A percentile compares a stretch with the other conserved stretches of the same genome.
Evolutionary conservation across 2,888 invertebrate species (phyloP).

Genomic region (Sericinus montela): DNA sequence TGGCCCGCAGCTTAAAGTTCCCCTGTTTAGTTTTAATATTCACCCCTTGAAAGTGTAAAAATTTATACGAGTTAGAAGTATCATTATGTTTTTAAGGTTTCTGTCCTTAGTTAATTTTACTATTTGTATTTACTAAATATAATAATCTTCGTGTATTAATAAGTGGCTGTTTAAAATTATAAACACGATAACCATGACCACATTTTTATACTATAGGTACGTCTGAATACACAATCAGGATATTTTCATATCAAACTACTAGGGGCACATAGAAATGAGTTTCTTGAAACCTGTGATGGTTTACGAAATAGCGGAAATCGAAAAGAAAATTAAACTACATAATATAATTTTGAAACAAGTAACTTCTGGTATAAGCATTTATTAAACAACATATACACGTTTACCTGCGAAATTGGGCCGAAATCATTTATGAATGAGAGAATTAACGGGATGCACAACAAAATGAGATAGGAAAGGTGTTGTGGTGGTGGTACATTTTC

Average conservation of each 20-base stretch:
- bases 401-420: slow-evolving; percentile 60
- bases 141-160: too few relatives aligned
- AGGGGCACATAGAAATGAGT: too few relatives aligned
- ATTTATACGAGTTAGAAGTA: neutral
- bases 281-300: too few relatives aligned
- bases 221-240: too few relatives aligned
- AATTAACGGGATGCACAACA: slow-evolving; percentile 34
- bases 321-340: too few relatives aligned
- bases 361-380: slow-evolving; percentile 42
- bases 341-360: slow-evolving; percentile 14
- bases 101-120: neutral
- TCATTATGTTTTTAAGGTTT: neutral
- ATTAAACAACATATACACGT: slow-evolving; percentile 62
- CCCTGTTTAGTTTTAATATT: slow-evolving; percentile 41
- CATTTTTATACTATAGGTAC: too few relatives aligned
- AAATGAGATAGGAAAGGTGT: slow-evolving; percentile 44
- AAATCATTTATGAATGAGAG: slow-evolving; percentile 73
- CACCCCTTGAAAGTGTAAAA: slow-evolving; percentile 36
- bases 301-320: too few relatives aligned
- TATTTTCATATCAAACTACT: too few relatives aligned
- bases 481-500: slow-evolving; percentile 64
- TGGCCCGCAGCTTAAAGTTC: slow-evolving; percentile 30
- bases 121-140: too few relatives aligned
- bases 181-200: too few relatives aligned
- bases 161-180: too few relatives aligned